Evolutionary conservation across 2,888 invertebrate genomes (phyloP), one percentile per base, ranked within the genome.

Genomic region (Diaphora mendica): DNA sequence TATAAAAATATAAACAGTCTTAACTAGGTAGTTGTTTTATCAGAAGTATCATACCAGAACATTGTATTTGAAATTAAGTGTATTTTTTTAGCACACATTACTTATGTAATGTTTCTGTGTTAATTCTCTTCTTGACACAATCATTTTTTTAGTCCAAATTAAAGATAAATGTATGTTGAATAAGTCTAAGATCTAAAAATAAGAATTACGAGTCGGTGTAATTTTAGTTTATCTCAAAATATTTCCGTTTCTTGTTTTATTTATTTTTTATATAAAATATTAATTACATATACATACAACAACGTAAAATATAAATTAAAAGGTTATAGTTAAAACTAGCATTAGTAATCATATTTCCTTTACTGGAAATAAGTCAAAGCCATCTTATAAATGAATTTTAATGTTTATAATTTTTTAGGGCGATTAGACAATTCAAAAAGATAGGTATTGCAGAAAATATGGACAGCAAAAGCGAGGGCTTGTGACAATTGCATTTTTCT

Each of bases 341-440:
- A 30, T 26, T 30, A 62, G 26, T 62, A 30, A 17, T 62, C 62
- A 62, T 62, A 62, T 62, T 62, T 62, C 62, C 62, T 30, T 30
- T 30, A 5, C 30, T 26, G 62, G 62, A 62, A 62, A 62, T 62
- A 62, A 62, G 62, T 17, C 62, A 62, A 62, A 30, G 62, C 66
- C 17, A 44, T 39, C n/a, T 65, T n/a, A 23, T 39, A n/a, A 39
- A 39, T 13, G 9, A n/a, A n/a, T 65, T 39, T 65, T 23, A 44
- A 0, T 5, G 17, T 13, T 44, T 13, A 44, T 44, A 13, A 44
- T 17, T 44, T 2, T 3, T 13, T 42, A 13, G 42, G 11, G 42
- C 42, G 42, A 42, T 42, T 15, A 11, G 1, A 9, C 11, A 39
- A 44, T 44, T 44, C 15, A 44, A 15, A 44, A 44, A 44, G 17